A percentile compares a stretch with the other conserved stretches of the same genome.
Evolutionary conservation across 2,113 vertebrate genomes (phyloP).

Genomic region (Morone saxatilis): DNA sequence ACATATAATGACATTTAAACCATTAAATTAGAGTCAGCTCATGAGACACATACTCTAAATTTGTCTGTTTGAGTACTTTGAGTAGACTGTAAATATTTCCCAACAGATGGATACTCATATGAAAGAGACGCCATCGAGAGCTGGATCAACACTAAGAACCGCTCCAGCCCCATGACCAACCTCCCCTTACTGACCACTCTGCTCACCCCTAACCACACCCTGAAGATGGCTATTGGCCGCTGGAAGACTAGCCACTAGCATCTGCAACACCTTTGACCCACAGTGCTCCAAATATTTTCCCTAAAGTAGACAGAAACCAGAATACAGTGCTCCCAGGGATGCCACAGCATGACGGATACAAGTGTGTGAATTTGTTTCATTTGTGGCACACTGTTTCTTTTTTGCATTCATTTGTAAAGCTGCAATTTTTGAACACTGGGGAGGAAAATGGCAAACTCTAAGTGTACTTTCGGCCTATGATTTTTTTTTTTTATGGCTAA

Average conservation of each 20-base stretch:
- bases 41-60: neutral
- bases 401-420: neutral
- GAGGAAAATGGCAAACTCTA: neutral
- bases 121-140: constrained; percentile 93
- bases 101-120: constrained; percentile 95
- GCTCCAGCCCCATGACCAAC: constrained; percentile 97
- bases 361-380: neutral
- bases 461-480: neutral
- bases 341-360: constrained; percentile 7
- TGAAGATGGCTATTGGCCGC: constrained; percentile 95
- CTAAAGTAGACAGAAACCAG: constrained; percentile 1
- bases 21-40: neutral
- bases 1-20: neutral
- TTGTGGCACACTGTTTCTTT: neutral
- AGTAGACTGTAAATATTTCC: neutral
- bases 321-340: neutral
- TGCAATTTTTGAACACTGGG: neutral
- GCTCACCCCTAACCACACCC: constrained; percentile 93
- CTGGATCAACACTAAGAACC: constrained; percentile 92
- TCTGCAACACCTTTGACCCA: neutral
- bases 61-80: neutral
- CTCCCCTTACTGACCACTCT: constrained; percentile 88
- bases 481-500: neutral
- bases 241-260: constrained; percentile 85
- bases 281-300: neutral